Conservation (phyloP, 2,113 vertebrate genomes). For the Prunella fulvescens region DNA sequence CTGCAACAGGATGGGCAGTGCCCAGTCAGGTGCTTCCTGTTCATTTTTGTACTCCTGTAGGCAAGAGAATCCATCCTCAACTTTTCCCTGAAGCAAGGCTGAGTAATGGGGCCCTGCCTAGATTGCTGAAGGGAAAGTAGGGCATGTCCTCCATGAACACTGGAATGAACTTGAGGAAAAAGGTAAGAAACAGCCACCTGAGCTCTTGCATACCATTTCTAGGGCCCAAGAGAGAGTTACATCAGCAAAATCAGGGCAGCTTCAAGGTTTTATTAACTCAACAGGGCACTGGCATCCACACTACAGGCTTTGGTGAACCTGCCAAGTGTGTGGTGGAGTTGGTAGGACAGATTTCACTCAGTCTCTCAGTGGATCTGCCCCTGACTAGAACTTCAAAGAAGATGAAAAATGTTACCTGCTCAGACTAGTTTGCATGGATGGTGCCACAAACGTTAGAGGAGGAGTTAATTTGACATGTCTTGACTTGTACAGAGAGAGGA, state of each 20-base stretch:
- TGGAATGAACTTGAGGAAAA: not conserved
- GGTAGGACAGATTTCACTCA: not conserved
- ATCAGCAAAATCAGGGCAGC: not conserved
- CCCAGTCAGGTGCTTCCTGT: not conserved
- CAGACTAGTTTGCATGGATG: not conserved
- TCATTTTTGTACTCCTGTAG: not conserved
- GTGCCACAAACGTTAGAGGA: not conserved
- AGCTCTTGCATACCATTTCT: not conserved
- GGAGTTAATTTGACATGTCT: not conserved
- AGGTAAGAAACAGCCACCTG: not conserved
- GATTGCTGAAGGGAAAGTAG: not conserved
- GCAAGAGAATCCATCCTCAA: not conserved
- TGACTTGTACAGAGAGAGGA: not conserved
- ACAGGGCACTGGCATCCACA: not conserved
- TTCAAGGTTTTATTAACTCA: not conserved
- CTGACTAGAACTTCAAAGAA: not conserved
- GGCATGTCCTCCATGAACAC: not conserved
- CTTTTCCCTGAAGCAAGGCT: not conserved
- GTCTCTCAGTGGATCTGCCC: not conserved
- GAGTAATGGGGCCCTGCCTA: not conserved
- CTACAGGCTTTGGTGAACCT: not conserved
- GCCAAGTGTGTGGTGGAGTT: not conserved
- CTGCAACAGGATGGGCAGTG: not conserved
- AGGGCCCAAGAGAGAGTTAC: not conserved
- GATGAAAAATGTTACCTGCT: not conserved